Conservation (phyloP, 2,888 invertebrate species). For the Drosophila meridionalis region DNA sequence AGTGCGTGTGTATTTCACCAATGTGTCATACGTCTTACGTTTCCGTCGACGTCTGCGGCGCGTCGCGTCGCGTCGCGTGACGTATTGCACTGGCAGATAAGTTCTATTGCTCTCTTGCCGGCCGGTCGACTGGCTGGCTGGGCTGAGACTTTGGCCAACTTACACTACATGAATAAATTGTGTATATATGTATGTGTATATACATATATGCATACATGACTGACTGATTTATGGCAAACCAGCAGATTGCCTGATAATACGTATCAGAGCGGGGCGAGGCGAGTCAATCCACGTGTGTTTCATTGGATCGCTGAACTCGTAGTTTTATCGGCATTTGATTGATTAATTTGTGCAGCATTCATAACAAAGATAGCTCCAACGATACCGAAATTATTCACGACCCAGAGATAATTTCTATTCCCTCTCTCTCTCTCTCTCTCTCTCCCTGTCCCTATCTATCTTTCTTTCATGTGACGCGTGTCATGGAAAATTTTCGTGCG, state of each 20-base stretch:
- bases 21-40: slow-evolving; percentile 70
- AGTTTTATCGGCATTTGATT: slow-evolving; percentile 65
- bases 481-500: slow-evolving; percentile 55
- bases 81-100: slow-evolving; percentile 68
- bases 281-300: slow-evolving; percentile 29
- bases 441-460: not conserved
- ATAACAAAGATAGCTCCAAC: slow-evolving; percentile 39
- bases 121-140: slow-evolving; percentile 36
- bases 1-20: slow-evolving; percentile 44
- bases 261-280: slow-evolving; percentile 16
- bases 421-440: not conserved
- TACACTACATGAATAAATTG: slow-evolving; percentile 5
- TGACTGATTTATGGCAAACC: slow-evolving; percentile 27
- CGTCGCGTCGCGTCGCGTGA: slow-evolving; percentile 40
- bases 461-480: slow-evolving; percentile 34
- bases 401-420: slow-evolving; percentile 16
- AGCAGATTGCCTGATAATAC: slow-evolving; percentile 55
- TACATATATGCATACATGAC: not conserved
- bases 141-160: slow-evolving; percentile 64
- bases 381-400: slow-evolving; percentile 17
- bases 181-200: not conserved
- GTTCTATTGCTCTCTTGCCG: slow-evolving; percentile 55
- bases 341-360: slow-evolving; percentile 51
- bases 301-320: slow-evolving; percentile 61
- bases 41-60: slow-evolving; percentile 17